Evolutionary conservation across 2,797 vertebrate species (phyloP).

Genomic region (Catostomus latipinnis): DNA sequence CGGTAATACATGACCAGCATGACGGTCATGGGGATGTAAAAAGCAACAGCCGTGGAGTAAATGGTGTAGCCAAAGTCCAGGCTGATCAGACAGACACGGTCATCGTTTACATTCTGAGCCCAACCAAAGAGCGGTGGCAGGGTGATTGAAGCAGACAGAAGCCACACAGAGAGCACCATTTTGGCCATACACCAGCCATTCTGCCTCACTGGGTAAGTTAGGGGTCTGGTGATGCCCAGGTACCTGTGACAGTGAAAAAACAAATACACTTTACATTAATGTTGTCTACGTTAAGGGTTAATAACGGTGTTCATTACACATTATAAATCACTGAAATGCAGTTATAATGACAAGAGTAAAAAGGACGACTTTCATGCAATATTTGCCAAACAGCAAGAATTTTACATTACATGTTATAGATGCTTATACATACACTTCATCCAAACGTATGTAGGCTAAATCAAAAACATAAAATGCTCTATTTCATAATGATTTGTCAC

Average conservation of each 20-base stretch:
- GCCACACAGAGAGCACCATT: constrained; percentile 93
- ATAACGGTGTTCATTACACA: no score
- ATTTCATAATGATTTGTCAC: no score
- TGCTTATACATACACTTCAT: no score
- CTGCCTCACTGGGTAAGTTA: constrained; percentile 93
- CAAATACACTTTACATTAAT: background rate
- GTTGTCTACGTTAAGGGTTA: no score
- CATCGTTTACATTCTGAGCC: constrained; percentile 95
- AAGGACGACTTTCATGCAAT: no score
- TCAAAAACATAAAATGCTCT: no score
- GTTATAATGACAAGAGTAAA: no score
- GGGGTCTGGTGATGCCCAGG: constrained; percentile 92
- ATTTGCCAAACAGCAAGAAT: no score
- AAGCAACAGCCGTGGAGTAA: constrained; percentile 95
- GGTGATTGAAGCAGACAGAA: constrained; percentile 94
- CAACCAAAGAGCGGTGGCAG: constrained; percentile 94
- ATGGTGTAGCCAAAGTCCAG: constrained; percentile 97
- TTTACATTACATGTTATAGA: no score
- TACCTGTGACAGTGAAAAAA: constrained; percentile 77
- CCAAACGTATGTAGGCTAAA: no score
- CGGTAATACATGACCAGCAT: constrained; percentile 97
- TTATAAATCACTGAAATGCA: no score
- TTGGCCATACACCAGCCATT: constrained; percentile 95
- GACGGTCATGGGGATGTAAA: constrained; percentile 97
- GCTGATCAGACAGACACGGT: constrained; percentile 93